Percentiles rank a stretch among this genome's conserved stretches.
These are phyloP conservation scores for Xestia c-nigrum DNA, from an alignment of 2,888 invertebrate genomes.

Conservation along the genomic window DNA sequence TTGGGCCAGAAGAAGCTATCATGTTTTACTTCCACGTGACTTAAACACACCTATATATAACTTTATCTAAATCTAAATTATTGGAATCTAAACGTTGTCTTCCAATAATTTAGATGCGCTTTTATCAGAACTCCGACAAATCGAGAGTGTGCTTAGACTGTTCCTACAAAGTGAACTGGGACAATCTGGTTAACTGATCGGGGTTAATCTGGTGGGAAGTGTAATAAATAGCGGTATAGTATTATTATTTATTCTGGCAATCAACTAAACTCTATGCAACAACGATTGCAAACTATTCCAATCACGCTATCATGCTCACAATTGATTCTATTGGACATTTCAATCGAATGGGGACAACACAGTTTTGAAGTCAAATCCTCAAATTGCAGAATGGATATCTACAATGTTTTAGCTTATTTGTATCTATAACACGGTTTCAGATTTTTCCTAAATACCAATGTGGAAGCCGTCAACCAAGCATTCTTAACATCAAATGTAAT, in stretches of 20 bases:
- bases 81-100: too few species aligned
- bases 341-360: background rate
- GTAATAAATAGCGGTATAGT: too few species aligned
- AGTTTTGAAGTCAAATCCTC: background rate
- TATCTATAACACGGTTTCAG: background rate
- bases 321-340: constrained; percentile 21
- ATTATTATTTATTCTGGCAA: too few species aligned
- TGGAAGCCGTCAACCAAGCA: too few species aligned
- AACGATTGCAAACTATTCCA: constrained; percentile 4
- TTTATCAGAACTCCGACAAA: background rate
- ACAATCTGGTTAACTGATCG: background rate
- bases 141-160: background rate
- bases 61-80: too few species aligned
- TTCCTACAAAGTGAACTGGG: background rate
- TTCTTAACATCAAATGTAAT: too few species aligned
- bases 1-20: background rate
- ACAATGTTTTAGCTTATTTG: constrained; percentile 1
- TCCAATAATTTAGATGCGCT: background rate
- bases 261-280: background rate
- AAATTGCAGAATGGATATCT: background rate
- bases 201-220: background rate
- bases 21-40: background rate
- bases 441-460: background rate
- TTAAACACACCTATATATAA: too few species aligned
- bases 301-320: constrained; percentile 7